These are phyloP conservation scores for Lanius collurio DNA, from an alignment of 2,113 vertebrate genomes.

Conservation along the genomic window DNA sequence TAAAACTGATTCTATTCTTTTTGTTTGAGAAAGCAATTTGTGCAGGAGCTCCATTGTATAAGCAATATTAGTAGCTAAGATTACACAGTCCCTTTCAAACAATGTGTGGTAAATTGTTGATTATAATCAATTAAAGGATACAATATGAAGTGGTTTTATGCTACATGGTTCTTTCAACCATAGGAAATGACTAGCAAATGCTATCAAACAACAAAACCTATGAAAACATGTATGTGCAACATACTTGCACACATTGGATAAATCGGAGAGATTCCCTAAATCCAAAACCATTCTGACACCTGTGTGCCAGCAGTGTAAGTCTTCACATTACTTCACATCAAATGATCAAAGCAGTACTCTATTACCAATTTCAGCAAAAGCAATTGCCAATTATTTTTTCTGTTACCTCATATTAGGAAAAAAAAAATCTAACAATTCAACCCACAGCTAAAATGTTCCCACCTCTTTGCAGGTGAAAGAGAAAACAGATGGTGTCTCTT, in stretches of 20 bases:
- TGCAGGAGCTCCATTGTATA: neutral
- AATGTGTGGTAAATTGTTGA: constrained; percentile 2
- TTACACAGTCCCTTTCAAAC: neutral
- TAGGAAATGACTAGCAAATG: neutral
- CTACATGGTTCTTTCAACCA: fast-evolving
- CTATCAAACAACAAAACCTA: neutral
- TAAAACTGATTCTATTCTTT: neutral
- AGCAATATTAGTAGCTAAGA: neutral
- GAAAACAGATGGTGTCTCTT: neutral
- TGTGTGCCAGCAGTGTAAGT: neutral
- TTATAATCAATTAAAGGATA: constrained; percentile 15
- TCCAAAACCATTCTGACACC: neutral
- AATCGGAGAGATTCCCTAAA: neutral
- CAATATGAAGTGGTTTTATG: neutral
- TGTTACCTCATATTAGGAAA: neutral
- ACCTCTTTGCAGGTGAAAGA: neutral
- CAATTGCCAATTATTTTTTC: neutral
- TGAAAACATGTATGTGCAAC: neutral
- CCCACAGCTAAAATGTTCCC: neutral
- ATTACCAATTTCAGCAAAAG: neutral
- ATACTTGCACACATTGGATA: neutral
- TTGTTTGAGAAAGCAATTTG: neutral
- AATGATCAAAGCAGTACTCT: neutral
- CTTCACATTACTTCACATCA: neutral
- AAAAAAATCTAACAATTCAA: neutral